Conservation (phyloP, 1,140 invertebrate genomes). For the Drosophila sproati region DNA sequence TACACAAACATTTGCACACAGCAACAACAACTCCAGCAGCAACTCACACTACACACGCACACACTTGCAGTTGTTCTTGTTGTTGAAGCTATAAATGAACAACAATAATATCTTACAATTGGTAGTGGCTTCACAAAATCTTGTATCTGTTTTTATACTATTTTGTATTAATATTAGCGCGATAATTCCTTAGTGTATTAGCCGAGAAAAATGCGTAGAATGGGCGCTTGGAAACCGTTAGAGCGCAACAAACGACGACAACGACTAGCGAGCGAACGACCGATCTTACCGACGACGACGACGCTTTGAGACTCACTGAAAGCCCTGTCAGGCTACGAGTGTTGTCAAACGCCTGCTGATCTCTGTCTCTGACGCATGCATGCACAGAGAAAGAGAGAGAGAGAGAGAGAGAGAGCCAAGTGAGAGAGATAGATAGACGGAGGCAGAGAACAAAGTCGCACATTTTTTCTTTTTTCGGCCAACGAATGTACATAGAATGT, state of each 20-base stretch:
- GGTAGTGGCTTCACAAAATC: constrained; percentile 44
- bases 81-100: constrained; percentile 39
- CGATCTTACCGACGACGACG: constrained; percentile 58
- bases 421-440: background rate
- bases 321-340: constrained; percentile 34
- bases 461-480: constrained; percentile 42
- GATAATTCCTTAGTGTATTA: constrained; percentile 29
- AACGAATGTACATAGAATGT: constrained; percentile 1
- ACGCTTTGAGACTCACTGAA: constrained; percentile 76
- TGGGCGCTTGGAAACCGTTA: constrained; percentile 52
- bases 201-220: constrained; percentile 54
- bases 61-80: constrained; percentile 52
- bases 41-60: constrained; percentile 53
- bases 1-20: constrained; percentile 43
- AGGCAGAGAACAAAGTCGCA: constrained; percentile 35
- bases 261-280: constrained; percentile 30
- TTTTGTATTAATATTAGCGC: constrained; percentile 58
- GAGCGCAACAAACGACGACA: constrained; percentile 34
- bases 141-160: constrained; percentile 33
- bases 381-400: constrained; percentile 4
- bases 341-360: constrained; percentile 40
- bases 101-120: constrained; percentile 68
- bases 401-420: background rate
- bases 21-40: constrained; percentile 35
- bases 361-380: constrained; percentile 47